A percentile compares a stretch with the other conserved stretches of the same genome.
These are phyloP conservation scores for human DNA, from an alignment of 2,113 vertebrate genomes.

Conservation along the genomic window GRCh38 chr1:83885001-83885500, in stretches of 20 bases:
- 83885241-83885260: background rate
- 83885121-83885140: conserved; percentile 33
- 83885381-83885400: background rate
- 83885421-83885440: background rate
- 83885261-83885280: background rate
- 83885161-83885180: background rate
- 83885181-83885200: background rate
- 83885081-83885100: background rate
- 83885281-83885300: background rate
- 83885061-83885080: background rate
- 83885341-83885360: background rate
- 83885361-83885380: background rate
- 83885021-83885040: background rate
- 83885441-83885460: background rate
- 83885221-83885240: background rate
- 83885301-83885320: background rate
- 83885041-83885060: background rate
- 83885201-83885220: background rate
- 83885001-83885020: background rate
- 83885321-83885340: conserved; percentile 3
- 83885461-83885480: background rate
- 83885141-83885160: background rate
- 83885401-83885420: background rate
- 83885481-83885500: background rate
- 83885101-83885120: background rate